Base-by-base conservation (phyloP, 2,888 invertebrate species). In the Colostygia pectinataria region DNA sequence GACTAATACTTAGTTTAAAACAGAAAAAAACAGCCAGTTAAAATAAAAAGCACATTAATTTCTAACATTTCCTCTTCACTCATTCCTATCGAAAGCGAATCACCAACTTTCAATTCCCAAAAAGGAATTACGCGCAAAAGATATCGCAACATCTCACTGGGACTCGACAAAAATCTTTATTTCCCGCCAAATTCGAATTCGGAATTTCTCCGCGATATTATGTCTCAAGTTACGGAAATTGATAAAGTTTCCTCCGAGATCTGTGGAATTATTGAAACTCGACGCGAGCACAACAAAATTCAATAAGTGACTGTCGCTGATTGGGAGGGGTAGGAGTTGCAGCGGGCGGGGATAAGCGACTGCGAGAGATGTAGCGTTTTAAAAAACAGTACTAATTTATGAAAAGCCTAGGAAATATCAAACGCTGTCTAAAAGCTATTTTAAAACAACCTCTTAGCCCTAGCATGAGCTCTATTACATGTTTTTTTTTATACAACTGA, bases 281-380 rank as follows among this genome's bases (percentile, higher is more conserved):
- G 74, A 71, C 69, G 75, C 71, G 83, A 77, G 75, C 84, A 87
- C 86, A 87, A 87, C 88, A 86, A 83, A 83, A 89, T 87, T 89
- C 85, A 87, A 88, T 89, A 88, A 87, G 84, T 83, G 86, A 85
- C 82, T 83, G 82, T 80, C 82, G 75, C 78, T 87, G 87, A 88
- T 89, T 87, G 83, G 83, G 76, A 68, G 68, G 60, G 65, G 58
- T 10, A 18, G 12, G 6, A 25, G 9, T 39, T 9, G 4, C 4
- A 20, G 49, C 23, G 39, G 37, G 25, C 6, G 24, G 20, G 31
- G 7, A 27, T 8, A 10, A 2, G 60, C 57, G 57, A 14, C 9
- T 12, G 32, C 25, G 39, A 12, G 4, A 1, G 9, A 12, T 12
- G 2, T 20, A 34, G 33, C 20, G 33, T 10, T 32, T 14, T 28